Evolutionary conservation across 2,113 vertebrate genomes (phyloP).

Genomic region (Ctenomys sociabilis): DNA sequence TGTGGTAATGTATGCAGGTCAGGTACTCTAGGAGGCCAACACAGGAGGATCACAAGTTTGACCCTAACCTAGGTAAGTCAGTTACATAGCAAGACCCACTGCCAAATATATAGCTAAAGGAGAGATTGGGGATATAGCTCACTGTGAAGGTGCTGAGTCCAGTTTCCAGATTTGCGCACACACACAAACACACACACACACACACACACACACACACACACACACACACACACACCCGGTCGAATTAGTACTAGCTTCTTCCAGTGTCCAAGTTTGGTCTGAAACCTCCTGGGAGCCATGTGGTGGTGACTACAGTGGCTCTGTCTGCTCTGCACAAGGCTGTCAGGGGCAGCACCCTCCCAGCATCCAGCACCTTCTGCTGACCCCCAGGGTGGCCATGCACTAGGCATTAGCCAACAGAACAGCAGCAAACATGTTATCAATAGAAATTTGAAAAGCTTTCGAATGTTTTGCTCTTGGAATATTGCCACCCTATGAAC

Average conservation of each 20-base stretch:
- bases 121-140: background rate
- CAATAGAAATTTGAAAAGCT: background rate
- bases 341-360: background rate
- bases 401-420: background rate
- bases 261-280: slow-evolving; percentile 8
- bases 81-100: no score
- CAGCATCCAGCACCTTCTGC: background rate
- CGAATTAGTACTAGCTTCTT: background rate
- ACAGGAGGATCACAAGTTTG: no score
- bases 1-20: background rate
- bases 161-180: background rate
- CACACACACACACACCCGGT: no score
- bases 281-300: background rate
- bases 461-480: background rate
- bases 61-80: no score
- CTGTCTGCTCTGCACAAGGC: background rate
- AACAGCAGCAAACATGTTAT: background rate
- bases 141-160: background rate
- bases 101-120: no score
- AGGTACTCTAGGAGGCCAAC: background rate
- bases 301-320: background rate
- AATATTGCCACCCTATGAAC: background rate
- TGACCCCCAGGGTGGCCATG: background rate
- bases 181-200: background rate
- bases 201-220: background rate